phyloP scores from a whole-genome alignment of 2,888 invertebrate genomes.

The Pediacus dermestoides region DNA sequence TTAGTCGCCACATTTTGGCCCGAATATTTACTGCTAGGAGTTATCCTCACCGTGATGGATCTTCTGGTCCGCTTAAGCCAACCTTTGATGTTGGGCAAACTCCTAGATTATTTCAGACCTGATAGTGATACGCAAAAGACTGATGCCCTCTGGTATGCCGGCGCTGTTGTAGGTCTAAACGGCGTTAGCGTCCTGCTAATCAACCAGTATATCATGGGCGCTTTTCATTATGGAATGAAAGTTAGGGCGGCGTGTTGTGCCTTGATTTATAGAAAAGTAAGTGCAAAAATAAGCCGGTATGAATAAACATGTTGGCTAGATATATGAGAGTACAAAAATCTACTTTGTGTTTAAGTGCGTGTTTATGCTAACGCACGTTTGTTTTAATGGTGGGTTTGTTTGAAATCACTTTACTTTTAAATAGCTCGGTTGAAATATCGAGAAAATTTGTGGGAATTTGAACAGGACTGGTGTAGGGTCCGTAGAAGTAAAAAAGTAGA shows the following conservation, averaged over 20 bases:
- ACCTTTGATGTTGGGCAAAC: conserved; percentile 62
- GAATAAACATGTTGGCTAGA: too few species aligned
- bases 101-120: conserved; percentile 62
- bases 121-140: conserved; percentile 35
- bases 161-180: conserved; percentile 56
- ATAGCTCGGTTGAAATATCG: too few species aligned
- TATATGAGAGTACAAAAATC: too few species aligned
- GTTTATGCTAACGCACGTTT: conserved; percentile 6
- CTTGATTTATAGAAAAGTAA: conserved; percentile 81
- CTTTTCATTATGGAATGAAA: conserved; percentile 76
- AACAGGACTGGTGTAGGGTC: too few species aligned
- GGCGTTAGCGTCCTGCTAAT: conserved; percentile 58
- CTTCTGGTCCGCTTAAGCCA: conserved; percentile 60
- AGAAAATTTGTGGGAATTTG: too few species aligned
- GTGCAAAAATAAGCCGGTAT: too few species aligned
- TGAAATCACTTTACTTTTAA: too few species aligned
- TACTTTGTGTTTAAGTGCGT: too few species aligned
- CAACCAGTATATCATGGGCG: conserved; percentile 65
- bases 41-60: conserved; percentile 60
- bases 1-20: conserved; percentile 66
- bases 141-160: conserved; percentile 63
- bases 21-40: conserved; percentile 61
- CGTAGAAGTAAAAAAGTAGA: too few species aligned
- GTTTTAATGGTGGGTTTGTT: too few species aligned
- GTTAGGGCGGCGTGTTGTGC: conserved; percentile 79